Percentiles rank a stretch among this genome's conserved stretches.
phyloP scores from a whole-genome alignment of 2,113 vertebrate genomes.

The Hippopotamus amphibius region DNA sequence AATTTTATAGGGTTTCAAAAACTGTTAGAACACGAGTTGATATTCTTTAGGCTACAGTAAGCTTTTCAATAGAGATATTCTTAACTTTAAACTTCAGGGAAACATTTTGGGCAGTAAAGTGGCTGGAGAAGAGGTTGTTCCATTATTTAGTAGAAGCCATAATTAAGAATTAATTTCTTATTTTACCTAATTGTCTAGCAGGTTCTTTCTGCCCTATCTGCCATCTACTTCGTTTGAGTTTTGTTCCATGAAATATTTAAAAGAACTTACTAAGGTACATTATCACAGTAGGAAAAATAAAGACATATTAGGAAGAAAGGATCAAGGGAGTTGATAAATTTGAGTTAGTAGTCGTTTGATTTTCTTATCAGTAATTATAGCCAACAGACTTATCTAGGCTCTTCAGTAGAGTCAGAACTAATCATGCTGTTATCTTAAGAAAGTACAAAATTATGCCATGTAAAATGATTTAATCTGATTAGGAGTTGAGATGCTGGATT shows the following conservation, averaged over 20 bases:
- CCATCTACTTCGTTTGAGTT: not conserved
- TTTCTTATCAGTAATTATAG: conserved; percentile 3
- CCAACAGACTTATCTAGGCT: not conserved
- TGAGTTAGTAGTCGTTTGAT: not conserved
- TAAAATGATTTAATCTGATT: conserved; percentile 27
- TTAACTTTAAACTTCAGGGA: not conserved
- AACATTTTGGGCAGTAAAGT: not conserved
- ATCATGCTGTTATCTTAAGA: conserved; percentile 19
- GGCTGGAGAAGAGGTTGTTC: not conserved
- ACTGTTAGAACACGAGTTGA: not conserved
- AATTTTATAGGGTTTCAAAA: not conserved
- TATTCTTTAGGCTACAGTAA: not conserved
- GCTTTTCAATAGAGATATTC: not conserved
- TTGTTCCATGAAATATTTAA: conserved; percentile 12
- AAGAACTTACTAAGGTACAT: not conserved
- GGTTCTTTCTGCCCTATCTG: not conserved
- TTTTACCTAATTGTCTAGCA: not conserved
- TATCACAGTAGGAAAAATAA: not conserved
- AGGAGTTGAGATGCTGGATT: not conserved
- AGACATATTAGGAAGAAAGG: not conserved
- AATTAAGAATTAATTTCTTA: conserved; percentile 1
- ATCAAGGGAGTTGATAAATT: not conserved
- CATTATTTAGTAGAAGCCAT: not conserved
- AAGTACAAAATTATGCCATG: not conserved
- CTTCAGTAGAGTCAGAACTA: not conserved